Evolutionary conservation across 2,888 invertebrate species (phyloP), one percentile per base, ranked within the genome.

Genomic region (Drosophila diplacantha): DNA sequence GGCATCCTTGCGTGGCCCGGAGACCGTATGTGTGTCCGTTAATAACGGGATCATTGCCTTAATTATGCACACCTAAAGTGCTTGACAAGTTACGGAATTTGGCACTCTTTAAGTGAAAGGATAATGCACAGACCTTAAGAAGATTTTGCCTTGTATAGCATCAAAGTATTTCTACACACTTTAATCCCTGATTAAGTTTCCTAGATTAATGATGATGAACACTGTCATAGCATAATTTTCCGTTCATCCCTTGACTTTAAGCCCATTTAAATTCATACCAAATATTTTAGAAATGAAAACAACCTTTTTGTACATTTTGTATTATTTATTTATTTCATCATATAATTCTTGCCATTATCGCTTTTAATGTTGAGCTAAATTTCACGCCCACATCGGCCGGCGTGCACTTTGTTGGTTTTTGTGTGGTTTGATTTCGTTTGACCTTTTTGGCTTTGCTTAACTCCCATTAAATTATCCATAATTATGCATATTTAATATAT

Each of bases 351-450:
- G 78, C 67, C 79, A 60, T 79, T 77, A 77, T 80, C 67, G 55
- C 73, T 66, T 71, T 71, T 71, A 73, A 79, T 76, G 81, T 79
- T 79, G 81, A 79, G 80, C 78, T 76, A 81, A 81, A 74, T 79
- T 75, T 55, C 53, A 64, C 72, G 73, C 78, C 65, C 66, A 41
- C 72, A 52, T 51, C 34, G 62, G 70, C 79, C 39, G 62, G 72
- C 79, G 68, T 70, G 56, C 58, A 46, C 57, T 41, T 60, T 52
- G 55, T 72, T 62, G 18, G 16, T 31, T 64, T 58, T 52, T 52
- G 65, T 80, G 82, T 82, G 82, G 75, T 75, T 77, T 77, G 69
- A 73, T 72, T 77, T 73, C 49, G 47, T 73, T 61, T 60, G 59
- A 64, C 62, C 64, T 59, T 62, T 66, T 75, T 72, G 73, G 61